Conservation (phyloP, 2,113 vertebrate genomes). For the Cavia aperea region DNA sequence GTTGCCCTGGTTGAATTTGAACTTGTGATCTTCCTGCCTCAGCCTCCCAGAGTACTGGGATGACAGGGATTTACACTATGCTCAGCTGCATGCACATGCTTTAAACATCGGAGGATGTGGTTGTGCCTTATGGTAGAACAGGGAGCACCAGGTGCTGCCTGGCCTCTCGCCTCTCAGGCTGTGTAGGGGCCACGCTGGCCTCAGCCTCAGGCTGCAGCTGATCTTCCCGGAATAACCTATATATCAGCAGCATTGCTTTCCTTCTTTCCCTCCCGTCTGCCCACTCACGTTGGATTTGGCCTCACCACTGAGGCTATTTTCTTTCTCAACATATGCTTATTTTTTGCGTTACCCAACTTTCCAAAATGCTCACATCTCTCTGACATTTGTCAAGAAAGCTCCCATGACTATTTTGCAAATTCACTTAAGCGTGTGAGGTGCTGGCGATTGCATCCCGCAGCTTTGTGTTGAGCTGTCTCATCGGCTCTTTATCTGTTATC, state of each 20-base stretch:
- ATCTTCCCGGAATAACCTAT: neutral
- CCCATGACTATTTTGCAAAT: neutral
- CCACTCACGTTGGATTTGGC: constrained; percentile 34
- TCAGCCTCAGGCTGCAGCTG: neutral
- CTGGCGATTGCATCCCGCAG: neutral
- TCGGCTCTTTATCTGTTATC: neutral
- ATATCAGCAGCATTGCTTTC: accelerated
- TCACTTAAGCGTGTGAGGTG: neutral
- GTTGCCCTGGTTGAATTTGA: neutral
- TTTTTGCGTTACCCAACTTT: constrained; percentile 17
- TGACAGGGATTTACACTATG: neutral
- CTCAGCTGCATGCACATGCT: neutral
- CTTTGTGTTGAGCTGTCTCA: neutral
- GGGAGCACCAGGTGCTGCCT: accelerated
- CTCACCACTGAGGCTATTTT: constrained; percentile 49
- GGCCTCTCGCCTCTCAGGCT: neutral
- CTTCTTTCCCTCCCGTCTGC: constrained; percentile 32
- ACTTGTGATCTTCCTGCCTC: neutral
- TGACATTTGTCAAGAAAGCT: constrained; percentile 56
- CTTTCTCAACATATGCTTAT: constrained; percentile 45
- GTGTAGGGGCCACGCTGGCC: neutral
- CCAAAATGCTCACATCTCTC: neutral
- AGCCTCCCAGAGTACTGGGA: neutral
- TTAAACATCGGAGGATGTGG: neutral
- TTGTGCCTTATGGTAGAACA: too few species aligned